Conservation (phyloP, 2,888 invertebrate species). For the Toxonevra muliebris region DNA sequence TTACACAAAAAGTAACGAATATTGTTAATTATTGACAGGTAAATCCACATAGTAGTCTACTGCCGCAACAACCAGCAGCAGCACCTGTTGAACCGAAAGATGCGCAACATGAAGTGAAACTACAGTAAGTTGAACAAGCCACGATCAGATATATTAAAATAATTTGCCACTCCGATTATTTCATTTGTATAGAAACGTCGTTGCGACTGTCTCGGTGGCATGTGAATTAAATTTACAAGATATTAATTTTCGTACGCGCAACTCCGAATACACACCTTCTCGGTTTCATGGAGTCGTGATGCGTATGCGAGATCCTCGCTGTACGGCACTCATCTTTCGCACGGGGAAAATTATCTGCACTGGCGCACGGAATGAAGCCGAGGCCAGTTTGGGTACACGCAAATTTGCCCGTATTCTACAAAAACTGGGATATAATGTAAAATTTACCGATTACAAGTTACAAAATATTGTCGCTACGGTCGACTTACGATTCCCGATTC, state of each 20-base stretch:
- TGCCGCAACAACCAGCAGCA: conserved; percentile 66
- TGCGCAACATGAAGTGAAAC: conserved; percentile 70
- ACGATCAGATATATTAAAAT: not conserved
- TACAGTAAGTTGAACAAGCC: conserved; percentile 67
- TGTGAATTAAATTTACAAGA: conserved; percentile 77
- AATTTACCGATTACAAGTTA: conserved; percentile 80
- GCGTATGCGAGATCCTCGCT: conserved; percentile 81
- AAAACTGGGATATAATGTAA: conserved; percentile 80
- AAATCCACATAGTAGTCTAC: conserved; percentile 55
- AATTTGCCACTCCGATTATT: not conserved
- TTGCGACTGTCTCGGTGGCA: conserved; percentile 79
- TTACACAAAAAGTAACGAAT: too few species aligned
- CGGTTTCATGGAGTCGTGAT: conserved; percentile 85
- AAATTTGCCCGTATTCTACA: conserved; percentile 86
- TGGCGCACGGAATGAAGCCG: conserved; percentile 80
- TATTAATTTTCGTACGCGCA: conserved; percentile 81
- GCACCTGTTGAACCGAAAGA: conserved; percentile 69
- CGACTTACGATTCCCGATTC: conserved; percentile 78
- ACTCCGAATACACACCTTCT: conserved; percentile 84
- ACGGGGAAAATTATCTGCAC: conserved; percentile 87
- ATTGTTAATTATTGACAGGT: not conserved
- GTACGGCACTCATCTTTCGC: conserved; percentile 76
- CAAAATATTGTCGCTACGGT: conserved; percentile 82
- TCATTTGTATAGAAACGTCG: conserved; percentile 73
- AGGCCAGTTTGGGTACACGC: conserved; percentile 79